Evolutionary conservation across 2,113 vertebrate species (phyloP).

Genomic region (Microtus richardsoni): DNA sequence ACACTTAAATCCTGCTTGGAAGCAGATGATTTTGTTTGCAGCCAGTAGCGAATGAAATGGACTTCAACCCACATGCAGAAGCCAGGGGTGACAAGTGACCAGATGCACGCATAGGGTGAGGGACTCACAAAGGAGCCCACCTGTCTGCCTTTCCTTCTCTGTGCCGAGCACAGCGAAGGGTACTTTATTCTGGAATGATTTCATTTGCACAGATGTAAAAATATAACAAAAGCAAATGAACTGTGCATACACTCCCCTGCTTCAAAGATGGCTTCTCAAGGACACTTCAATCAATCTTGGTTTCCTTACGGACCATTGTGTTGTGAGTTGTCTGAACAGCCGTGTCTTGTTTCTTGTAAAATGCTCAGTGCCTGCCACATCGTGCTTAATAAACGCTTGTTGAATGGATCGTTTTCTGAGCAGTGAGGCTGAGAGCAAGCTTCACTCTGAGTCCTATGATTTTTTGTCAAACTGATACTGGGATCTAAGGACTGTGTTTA

Average conservation of each 20-base stretch:
- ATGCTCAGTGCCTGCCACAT: background rate
- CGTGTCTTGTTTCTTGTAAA: background rate
- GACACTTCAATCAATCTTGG: conserved; percentile 23
- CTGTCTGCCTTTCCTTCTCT: background rate
- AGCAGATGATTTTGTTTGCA: background rate
- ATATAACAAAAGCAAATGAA: conserved; percentile 8
- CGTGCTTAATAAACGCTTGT: conserved; percentile 17
- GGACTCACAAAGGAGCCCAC: background rate
- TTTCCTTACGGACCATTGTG: background rate
- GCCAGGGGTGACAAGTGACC: background rate
- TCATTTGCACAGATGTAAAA: background rate
- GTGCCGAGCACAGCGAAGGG: accelerated
- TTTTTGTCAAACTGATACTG: background rate
- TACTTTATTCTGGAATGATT: background rate
- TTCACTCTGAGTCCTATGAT: background rate
- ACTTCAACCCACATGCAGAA: background rate
- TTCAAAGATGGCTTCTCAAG: background rate
- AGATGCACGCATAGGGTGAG: background rate
- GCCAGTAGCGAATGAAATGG: background rate
- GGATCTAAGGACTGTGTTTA: background rate
- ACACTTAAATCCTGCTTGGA: background rate
- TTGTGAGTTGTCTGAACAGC: background rate
- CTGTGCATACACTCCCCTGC: background rate
- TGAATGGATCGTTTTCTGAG: conserved; percentile 14
- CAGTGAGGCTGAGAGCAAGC: background rate